Percentiles rank a stretch among this genome's conserved stretches.
These are phyloP conservation scores for Aphelenchoides besseyi DNA, from an alignment of 1,140 invertebrate genomes.

Conservation along the genomic window DNA sequence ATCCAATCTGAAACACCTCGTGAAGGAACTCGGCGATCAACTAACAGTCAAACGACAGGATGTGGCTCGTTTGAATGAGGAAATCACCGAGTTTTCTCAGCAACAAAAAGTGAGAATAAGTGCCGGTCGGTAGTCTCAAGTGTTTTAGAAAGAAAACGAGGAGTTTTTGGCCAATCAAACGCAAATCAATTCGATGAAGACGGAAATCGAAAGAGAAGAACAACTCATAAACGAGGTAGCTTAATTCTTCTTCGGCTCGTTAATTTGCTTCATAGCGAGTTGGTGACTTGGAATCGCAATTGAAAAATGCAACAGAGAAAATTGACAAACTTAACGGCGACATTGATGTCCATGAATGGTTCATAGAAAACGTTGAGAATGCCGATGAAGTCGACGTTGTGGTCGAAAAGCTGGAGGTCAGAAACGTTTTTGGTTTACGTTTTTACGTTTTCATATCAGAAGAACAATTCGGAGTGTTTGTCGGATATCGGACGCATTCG, in stretches of 20 bases:
- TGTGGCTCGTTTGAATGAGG: slow-evolving; percentile 25
- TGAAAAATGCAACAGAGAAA: slow-evolving; percentile 18
- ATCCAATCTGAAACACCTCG: slow-evolving; percentile 29
- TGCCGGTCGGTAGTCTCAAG: not conserved
- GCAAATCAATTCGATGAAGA: slow-evolving; percentile 36
- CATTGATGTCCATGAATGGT: slow-evolving; percentile 34
- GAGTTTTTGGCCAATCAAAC: slow-evolving; percentile 40
- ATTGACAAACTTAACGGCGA: slow-evolving; percentile 26
- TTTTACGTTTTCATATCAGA: not conserved
- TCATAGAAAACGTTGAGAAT: slow-evolving; percentile 30
- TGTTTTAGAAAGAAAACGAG: slow-evolving; percentile 43
- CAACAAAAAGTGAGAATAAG: slow-evolving; percentile 36
- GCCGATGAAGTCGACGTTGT: slow-evolving; percentile 23
- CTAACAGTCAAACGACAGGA: slow-evolving; percentile 23
- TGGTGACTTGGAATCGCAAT: slow-evolving; percentile 26
- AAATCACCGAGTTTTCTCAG: slow-evolving; percentile 39
- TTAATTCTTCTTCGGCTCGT: not conserved
- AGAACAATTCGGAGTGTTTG: slow-evolving; percentile 15
- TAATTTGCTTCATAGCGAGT: slow-evolving; percentile 26
- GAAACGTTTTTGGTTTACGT: not conserved
- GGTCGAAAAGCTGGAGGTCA: slow-evolving; percentile 21
- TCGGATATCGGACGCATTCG: not conserved
- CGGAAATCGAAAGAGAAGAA: slow-evolving; percentile 29
- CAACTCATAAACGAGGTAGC: slow-evolving; percentile 28
- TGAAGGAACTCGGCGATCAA: slow-evolving; percentile 39